These are phyloP conservation scores for Piezodorus guildinii DNA, from an alignment of 1,140 invertebrate genomes.

Conservation along the genomic window DNA sequence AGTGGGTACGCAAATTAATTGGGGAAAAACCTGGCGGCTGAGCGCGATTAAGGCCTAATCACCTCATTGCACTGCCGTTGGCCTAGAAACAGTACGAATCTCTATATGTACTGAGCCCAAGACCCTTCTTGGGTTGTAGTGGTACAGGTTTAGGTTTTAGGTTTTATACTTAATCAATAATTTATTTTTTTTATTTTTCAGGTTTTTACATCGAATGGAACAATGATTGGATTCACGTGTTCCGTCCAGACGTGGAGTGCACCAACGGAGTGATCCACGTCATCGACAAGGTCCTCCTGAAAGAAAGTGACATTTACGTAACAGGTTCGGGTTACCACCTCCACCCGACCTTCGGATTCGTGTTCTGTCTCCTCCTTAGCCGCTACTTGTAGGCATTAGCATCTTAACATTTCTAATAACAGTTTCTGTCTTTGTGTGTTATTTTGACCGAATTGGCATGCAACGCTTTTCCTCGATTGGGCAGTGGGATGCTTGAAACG, in stretches of 20 bases:
- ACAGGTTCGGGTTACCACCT: slow-evolving; percentile 33
- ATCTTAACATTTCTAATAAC: background rate
- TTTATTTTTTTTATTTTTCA: slow-evolving; percentile 32
- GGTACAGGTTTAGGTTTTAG: too few species aligned
- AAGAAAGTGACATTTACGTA: slow-evolving; percentile 70
- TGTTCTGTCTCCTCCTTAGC: slow-evolving; percentile 23
- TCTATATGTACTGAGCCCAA: too few species aligned
- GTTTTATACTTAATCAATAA: too few species aligned
- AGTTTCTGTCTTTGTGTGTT: slow-evolving; percentile 3
- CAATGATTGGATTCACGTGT: slow-evolving; percentile 62
- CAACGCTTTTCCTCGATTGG: background rate
- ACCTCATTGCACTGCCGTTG: too few species aligned
- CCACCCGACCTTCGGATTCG: slow-evolving; percentile 20
- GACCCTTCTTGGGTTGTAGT: too few species aligned
- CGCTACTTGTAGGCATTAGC: slow-evolving; percentile 19
- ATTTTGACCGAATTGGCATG: background rate
- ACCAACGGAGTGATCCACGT: slow-evolving; percentile 90
- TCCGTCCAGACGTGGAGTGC: slow-evolving; percentile 76
- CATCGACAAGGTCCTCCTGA: slow-evolving; percentile 70
- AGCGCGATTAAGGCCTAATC: too few species aligned
- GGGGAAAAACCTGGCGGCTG: too few species aligned
- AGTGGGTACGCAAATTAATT: too few species aligned
- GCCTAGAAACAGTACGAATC: too few species aligned
- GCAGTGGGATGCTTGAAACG: background rate
- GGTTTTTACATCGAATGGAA: slow-evolving; percentile 76